Percentiles rank a stretch among this genome's conserved stretches.
These are phyloP conservation scores for Cataglyphis rosenhaueri DNA, from an alignment of 2,888 invertebrate genomes.

Conservation along the genomic window DNA sequence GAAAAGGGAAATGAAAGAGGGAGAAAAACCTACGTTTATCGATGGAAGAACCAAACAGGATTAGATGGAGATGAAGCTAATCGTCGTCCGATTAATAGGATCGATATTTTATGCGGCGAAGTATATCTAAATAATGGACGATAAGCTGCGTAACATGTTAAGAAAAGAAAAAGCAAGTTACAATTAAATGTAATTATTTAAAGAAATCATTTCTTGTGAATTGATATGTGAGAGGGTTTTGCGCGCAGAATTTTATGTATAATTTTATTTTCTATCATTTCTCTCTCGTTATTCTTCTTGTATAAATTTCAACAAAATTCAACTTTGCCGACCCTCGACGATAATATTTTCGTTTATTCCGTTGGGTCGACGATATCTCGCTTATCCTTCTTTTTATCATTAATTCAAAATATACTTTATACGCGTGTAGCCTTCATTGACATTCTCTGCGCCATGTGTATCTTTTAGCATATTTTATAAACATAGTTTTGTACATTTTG, in stretches of 20 bases:
- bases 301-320: background rate
- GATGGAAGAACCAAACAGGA: conserved; percentile 9
- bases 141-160: background rate
- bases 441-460: no score
- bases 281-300: background rate
- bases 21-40: conserved; percentile 20
- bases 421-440: background rate
- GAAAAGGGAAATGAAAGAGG: background rate
- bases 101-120: background rate
- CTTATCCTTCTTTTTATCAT: background rate
- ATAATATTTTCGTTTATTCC: conserved; percentile 33
- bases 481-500: background rate
- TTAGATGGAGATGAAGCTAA: conserved; percentile 28
- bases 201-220: background rate
- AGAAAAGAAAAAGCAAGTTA: background rate
- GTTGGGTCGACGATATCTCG: conserved; percentile 12
- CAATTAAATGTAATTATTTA: conserved; percentile 3
- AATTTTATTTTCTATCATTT: conserved; percentile 7
- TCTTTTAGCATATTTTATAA: background rate
- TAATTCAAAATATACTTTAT: background rate
- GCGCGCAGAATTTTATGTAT: background rate
- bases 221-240: background rate
- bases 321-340: conserved; percentile 3
- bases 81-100: background rate
- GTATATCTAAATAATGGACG: background rate